Conservation (phyloP, 37 sponge, comb jelly and placozoan genomes). For the Oopsacas minuta region DNA sequence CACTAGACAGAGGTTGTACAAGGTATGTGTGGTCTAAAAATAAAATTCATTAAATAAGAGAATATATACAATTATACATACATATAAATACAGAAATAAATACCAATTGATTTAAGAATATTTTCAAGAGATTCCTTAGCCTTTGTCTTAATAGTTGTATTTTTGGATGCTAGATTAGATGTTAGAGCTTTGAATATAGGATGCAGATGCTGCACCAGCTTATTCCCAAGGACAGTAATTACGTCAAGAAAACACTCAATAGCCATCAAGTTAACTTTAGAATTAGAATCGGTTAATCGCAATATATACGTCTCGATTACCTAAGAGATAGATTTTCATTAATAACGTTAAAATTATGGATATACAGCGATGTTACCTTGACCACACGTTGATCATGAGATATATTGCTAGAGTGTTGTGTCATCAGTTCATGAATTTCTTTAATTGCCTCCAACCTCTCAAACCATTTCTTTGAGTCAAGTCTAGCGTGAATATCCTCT, state of each 20-base stretch:
- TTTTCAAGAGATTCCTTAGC: slow-evolving; percentile 44
- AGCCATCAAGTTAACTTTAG: slow-evolving; percentile 72
- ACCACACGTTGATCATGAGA: background rate
- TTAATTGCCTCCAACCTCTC: background rate
- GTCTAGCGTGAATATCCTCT: background rate
- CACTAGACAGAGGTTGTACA: slow-evolving; percentile 45
- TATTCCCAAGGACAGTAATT: slow-evolving; percentile 41
- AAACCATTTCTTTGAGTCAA: background rate
- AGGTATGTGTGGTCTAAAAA: slow-evolving; percentile 41
- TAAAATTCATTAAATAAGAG: background rate
- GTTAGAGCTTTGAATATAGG: slow-evolving; percentile 41
- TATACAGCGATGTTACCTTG: background rate
- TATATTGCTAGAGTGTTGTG: background rate
- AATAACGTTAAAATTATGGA: too few species aligned
- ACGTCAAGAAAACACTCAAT: slow-evolving; percentile 50
- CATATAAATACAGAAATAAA: background rate
- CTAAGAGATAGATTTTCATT: slow-evolving; percentile 28
- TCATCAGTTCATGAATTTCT: background rate
- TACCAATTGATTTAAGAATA: slow-evolving; percentile 44
- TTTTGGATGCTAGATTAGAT: slow-evolving; percentile 49
- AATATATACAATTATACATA: background rate
- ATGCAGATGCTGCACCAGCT: slow-evolving; percentile 34
- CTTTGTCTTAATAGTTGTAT: slow-evolving; percentile 36
- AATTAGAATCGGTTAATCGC: slow-evolving; percentile 63
- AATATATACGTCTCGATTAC: slow-evolving; percentile 63